Base-by-base conservation (phyloP, 1,140 invertebrate species). In the Drosophila jambulina region DNA sequence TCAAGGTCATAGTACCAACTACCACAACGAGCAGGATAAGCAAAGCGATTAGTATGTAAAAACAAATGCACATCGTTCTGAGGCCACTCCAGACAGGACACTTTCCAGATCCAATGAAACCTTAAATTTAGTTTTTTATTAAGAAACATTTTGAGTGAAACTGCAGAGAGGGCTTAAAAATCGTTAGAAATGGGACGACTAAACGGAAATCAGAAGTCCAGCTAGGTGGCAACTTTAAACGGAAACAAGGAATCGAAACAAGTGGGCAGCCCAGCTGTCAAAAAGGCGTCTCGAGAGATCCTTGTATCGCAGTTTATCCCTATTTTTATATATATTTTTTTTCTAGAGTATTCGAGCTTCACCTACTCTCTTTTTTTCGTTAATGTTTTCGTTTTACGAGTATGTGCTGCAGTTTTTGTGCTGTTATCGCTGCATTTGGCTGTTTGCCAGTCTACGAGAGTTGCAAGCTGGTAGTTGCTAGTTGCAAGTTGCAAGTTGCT, bases 371-470 rank as follows among this genome's bases (percentile, higher is more conserved):
- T 3, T 2, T 3, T 2, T n/a, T 12, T 12, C 0, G 21, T 67
- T 54, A 46, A 54, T 46, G 23, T 43, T 70, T 74, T 59, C 49
- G 32, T 38, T 67, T 76, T 77, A 70, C 67, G 15, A 54, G 51
- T 69, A 43, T 64, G 69, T 67, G 48, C 62, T 72, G 83, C 82
- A 76, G 25, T 82, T 83, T 78, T 71, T 64, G 53, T 67, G 64
- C 58, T 80, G 70, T 70, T 83, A 71, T 76, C 80, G 81, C 67
- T 79, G 77, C 74, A 67, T 83, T 80, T 71, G 76, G 81, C 71
- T 51, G 61, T 67, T 80, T 68, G 75, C 75, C 75, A 77, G 62
- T 68, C 72, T 67, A 54, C 64, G 53, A 43, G 48, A 45, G 46
- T 49, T 72, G 64, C 58, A 36, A 25, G 49, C 65, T 67, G 75